Evolutionary conservation across 2,888 invertebrate species (phyloP).

Genomic region (Pyralis farinalis): DNA sequence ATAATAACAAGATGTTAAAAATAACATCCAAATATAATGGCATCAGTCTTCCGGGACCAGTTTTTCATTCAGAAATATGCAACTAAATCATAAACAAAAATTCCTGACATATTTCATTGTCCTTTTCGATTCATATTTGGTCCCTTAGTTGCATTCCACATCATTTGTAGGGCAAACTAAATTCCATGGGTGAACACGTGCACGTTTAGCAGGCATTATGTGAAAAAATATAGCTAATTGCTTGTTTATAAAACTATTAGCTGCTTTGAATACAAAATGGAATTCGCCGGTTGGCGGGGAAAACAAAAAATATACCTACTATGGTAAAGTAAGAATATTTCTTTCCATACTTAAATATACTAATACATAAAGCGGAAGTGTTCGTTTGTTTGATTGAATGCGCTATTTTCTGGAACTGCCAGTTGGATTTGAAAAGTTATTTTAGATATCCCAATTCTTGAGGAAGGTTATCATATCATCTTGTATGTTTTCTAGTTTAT

Average conservation of each 20-base stretch:
- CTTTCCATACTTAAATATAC: no score
- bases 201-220: slow-evolving; percentile 24
- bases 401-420: no score
- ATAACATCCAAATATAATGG: background rate
- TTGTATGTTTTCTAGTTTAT: no score
- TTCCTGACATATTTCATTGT: slow-evolving; percentile 36
- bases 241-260: slow-evolving; percentile 11
- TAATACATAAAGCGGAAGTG: no score
- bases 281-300: slow-evolving; percentile 2
- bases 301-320: no score
- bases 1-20: no score
- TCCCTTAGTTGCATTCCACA: slow-evolving; percentile 45
- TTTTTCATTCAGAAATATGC: slow-evolving; percentile 15
- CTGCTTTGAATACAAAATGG: slow-evolving; percentile 11
- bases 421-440: no score
- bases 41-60: background rate
- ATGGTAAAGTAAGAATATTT: no score
- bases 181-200: slow-evolving; percentile 29
- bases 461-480: no score
- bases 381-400: no score
- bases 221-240: slow-evolving; percentile 17
- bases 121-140: slow-evolving; percentile 41
- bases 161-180: slow-evolving; percentile 43
- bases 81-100: slow-evolving; percentile 55
- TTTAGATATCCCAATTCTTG: no score